These are phyloP conservation scores for Athrips mouffetella DNA, from an alignment of 2,888 invertebrate species.

Conservation along the genomic window DNA sequence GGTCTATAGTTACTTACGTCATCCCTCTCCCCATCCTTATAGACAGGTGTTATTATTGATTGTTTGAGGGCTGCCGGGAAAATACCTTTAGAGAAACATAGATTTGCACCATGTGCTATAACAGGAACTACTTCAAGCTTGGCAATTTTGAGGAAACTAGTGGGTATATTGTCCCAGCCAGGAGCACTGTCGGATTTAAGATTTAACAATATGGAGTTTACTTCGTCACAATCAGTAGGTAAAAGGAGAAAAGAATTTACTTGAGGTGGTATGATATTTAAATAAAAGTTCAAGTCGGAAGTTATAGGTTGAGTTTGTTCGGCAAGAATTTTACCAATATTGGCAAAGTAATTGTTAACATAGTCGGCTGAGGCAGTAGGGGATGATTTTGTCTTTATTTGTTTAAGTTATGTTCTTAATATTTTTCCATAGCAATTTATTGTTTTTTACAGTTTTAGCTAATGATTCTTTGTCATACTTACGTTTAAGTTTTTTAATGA, in stretches of 20 bases:
- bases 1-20: too few species aligned
- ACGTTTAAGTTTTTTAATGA: background rate
- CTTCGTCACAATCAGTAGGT: background rate
- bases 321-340: conserved; percentile 2
- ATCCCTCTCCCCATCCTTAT: too few species aligned
- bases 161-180: too few species aligned
- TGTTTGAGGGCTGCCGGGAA: too few species aligned
- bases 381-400: background rate
- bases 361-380: background rate
- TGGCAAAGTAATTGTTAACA: background rate
- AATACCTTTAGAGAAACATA: too few species aligned
- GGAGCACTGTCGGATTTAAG: conserved; percentile 9
- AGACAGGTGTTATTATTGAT: too few species aligned
- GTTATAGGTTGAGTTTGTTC: background rate
- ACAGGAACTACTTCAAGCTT: too few species aligned
- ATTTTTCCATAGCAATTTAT: background rate
- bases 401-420: background rate
- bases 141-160: too few species aligned
- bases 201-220: background rate
- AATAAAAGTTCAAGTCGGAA: background rate
- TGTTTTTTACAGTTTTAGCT: background rate
- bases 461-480: background rate
- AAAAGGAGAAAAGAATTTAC: background rate
- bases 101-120: too few species aligned
- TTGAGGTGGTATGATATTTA: background rate